Conservation (phyloP, 2,888 invertebrate genomes). For the Bhutanitis thaidina region DNA sequence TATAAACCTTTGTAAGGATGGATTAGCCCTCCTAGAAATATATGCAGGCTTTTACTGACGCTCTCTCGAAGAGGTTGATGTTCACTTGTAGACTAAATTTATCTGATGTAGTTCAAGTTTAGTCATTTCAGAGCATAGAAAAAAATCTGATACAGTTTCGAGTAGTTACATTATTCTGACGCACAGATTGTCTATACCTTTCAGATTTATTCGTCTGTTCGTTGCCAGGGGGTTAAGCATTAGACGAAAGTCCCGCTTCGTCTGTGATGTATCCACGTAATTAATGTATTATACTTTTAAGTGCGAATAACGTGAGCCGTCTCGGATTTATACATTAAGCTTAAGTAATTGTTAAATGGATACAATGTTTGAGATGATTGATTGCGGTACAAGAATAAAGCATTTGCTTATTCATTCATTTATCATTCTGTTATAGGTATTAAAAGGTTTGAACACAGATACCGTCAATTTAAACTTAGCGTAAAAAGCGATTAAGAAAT, state of each 20-base stretch:
- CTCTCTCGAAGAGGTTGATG: no score
- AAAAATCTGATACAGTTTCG: no score
- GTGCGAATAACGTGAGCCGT: neutral
- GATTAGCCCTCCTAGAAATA: no score
- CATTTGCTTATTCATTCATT: neutral
- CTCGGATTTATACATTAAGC: neutral
- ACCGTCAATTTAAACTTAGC: no score
- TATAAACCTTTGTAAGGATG: no score
- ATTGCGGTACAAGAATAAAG: neutral
- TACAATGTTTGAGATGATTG: conserved; percentile 9
- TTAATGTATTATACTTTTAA: conserved; percentile 19
- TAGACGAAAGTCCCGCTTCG: conserved; percentile 25
- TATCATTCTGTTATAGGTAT: neutral
- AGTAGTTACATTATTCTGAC: neutral
- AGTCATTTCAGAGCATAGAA: no score
- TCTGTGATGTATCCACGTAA: conserved; percentile 24
- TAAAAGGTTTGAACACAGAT: no score
- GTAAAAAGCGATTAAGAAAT: no score
- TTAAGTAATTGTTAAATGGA: conserved; percentile 13
- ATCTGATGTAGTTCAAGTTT: no score
- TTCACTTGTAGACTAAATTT: no score
- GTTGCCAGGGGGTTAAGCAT: conserved; percentile 23
- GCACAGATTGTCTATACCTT: conserved; percentile 17
- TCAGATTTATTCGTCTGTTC: conserved; percentile 25
- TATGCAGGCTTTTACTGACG: no score